Evolutionary conservation across 2,113 vertebrate species (phyloP), one percentile per base, ranked within the genome.

Genomic region (Rhinolophus sinicus): DNA sequence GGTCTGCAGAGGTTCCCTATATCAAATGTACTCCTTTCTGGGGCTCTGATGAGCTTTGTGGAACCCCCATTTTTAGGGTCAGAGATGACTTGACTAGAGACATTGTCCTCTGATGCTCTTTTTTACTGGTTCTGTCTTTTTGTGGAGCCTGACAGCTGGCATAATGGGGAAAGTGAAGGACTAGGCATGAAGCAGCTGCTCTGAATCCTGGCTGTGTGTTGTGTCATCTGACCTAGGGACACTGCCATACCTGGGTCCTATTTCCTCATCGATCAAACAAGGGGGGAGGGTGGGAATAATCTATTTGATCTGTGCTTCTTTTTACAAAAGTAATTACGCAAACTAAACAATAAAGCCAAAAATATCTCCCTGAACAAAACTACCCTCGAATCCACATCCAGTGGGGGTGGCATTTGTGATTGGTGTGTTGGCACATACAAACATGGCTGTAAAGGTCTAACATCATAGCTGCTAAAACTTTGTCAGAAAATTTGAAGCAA

Each of bases 401-500:
- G 2, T 28, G 47, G 40, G 47, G n/a, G 30, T 38, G 62, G 22
- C 62, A 52, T 93, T 80, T 83, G 26, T 90, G 90, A 92, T 62
- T 24, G 92, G 58, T 47, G 52, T 2, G 4, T 10, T 90, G 88
- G 67, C 70, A 86, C 95, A 90, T 19, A 30, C 67, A 88, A 96
- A 81, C 15, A 10, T 82, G 86, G 30, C 81, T 96, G 21, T 87
- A 76, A 88, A 62, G 95, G 92, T 97, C 72, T 93, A 95, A 92
- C 92, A 77, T 38, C 40, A 65, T 40, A 67, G 70, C 84, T 92
- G 92, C 76, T 94, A 44, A 93, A 95, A 81, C 96, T 93, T 92
- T 65, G 72, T 87, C 76, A 93, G 88, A 90, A 97, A 90, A 85
- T 81, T 94, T 73, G 56, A 94, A 92, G 90, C 92, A 82, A 24